Percentiles rank a stretch among this genome's conserved stretches.
phyloP scores from a whole-genome alignment of 2,888 invertebrate species.

The Zonitis immaculata region DNA sequence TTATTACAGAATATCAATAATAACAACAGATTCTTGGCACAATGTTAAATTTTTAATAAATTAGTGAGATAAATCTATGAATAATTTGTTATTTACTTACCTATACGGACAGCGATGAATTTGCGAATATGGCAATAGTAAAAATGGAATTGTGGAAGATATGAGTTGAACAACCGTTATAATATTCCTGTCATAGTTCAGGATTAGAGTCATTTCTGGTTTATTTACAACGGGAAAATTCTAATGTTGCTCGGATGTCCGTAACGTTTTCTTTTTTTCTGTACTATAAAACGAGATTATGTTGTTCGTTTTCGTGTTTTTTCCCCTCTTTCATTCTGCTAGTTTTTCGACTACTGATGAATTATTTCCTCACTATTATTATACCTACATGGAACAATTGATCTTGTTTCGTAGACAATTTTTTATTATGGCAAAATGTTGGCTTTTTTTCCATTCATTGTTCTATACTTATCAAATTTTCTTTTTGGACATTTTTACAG shows the following conservation, averaged over 20 bases:
- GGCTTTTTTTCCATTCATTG: slow-evolving; percentile 1
- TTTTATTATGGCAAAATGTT: not conserved
- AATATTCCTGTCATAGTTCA: slow-evolving; percentile 41
- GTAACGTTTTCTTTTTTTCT: slow-evolving; percentile 13
- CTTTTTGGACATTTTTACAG: slow-evolving; percentile 33
- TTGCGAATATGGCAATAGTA: not conserved
- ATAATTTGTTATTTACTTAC: not conserved
- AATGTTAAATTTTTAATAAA: not conserved
- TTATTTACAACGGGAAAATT: slow-evolving; percentile 46
- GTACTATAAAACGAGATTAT: not conserved
- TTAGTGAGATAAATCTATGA: slow-evolving; percentile 8
- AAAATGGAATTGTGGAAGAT: not conserved
- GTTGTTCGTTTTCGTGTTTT: too few relatives aligned
- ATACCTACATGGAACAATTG: not conserved
- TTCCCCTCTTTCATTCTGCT: not conserved
- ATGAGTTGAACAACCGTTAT: not conserved
- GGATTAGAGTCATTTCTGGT: slow-evolving; percentile 40
- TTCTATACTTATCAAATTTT: slow-evolving; percentile 20
- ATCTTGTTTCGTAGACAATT: not conserved
- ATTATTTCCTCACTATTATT: slow-evolving; percentile 1
- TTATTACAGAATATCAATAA: slow-evolving; percentile 8
- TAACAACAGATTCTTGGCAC: slow-evolving; percentile 2
- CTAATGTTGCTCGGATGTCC: slow-evolving; percentile 44
- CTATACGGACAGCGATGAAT: too few relatives aligned
- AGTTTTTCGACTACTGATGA: not conserved